Evolutionary conservation across 2,888 invertebrate genomes (phyloP), one percentile per base, ranked within the genome.

Genomic region (Andrena marginata): DNA sequence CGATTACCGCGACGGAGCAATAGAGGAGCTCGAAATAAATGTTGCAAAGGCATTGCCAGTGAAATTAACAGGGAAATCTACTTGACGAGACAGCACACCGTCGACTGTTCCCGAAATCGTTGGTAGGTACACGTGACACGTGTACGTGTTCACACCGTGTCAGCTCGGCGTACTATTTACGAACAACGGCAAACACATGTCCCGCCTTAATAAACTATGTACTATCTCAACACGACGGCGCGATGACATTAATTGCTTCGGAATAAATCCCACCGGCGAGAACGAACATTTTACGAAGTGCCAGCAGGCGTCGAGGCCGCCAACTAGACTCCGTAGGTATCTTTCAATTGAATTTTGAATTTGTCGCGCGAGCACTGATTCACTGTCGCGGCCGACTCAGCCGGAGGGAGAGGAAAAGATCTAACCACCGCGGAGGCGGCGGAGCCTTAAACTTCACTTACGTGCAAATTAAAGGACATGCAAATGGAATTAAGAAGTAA

Each of bases 141-240:
- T 87, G 87, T 76, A 80, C 81, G 81, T 77, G 76, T 87, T 88
- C 89, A 86, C 89, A 87, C 73, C 77, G 84, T 80, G 86, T 81
- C 82, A 73, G 79, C 67, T 35, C 69, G 79, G 62, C 72, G 67
- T 68, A 79, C 82, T 87, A 89, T 89, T 88, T 85, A 80, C 86
- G 83, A 85, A 88, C 87, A 89, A 87, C 87, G 72, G 80, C 74
- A 67, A 85, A 89, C 88, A 88, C 87, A 85, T 89, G 88, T 89
- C 87, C 67, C 65, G 75, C 74, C 80, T 84, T 77, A 77, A 71
- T 77, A 74, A 89, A 82, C 75, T 80, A 78, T 77, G 87, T 75
- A 77, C 80, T 71, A 65, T 73, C 64, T 54, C 78, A 77, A 65
- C 64, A 16, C 23, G 20, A 49, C 71, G 75, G 62, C 54, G 13